phyloP scores from a whole-genome alignment of 2,888 invertebrate genomes.

The Labia minor region DNA sequence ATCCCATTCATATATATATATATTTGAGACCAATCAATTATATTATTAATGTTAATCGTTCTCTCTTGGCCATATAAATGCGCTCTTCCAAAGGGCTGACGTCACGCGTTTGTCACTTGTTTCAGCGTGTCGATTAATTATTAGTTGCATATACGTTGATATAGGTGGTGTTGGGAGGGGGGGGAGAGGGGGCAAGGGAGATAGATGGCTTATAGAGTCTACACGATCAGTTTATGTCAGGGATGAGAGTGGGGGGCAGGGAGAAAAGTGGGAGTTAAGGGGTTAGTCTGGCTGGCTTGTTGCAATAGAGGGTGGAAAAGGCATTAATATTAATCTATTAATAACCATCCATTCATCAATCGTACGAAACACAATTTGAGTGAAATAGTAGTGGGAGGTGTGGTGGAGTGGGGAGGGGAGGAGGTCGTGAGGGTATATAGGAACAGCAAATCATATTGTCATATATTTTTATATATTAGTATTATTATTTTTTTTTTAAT shows the following conservation, averaged over 20 bases:
- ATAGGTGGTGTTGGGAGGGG: no score
- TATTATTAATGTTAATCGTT: conserved; percentile 13
- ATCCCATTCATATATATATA: not conserved
- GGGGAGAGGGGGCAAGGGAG: not conserved
- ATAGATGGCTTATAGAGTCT: conserved; percentile 13
- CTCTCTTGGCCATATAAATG: not conserved
- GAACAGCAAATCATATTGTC: no score
- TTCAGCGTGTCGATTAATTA: conserved; percentile 13
- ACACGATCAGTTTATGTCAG: conserved; percentile 13
- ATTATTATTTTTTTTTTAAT: no score
- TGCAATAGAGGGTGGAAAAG: conserved; percentile 3
- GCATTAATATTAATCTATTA: conserved; percentile 13
- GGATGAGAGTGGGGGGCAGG: no score
- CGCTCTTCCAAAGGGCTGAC: conserved; percentile 1
- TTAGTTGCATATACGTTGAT: conserved; percentile 8
- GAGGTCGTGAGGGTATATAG: no score
- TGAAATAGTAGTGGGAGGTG: no score
- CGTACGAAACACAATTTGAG: no score
- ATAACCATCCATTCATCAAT: conserved; percentile 4
- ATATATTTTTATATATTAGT: no score
- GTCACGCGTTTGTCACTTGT: conserved; percentile 13
- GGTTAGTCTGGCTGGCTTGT: not conserved
- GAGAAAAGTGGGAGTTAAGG: not conserved
- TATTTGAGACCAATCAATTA: conserved; percentile 7
- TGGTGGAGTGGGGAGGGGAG: no score